phyloP scores from a whole-genome alignment of 2,113 vertebrate species.

The Anser brachyrhynchus region DNA sequence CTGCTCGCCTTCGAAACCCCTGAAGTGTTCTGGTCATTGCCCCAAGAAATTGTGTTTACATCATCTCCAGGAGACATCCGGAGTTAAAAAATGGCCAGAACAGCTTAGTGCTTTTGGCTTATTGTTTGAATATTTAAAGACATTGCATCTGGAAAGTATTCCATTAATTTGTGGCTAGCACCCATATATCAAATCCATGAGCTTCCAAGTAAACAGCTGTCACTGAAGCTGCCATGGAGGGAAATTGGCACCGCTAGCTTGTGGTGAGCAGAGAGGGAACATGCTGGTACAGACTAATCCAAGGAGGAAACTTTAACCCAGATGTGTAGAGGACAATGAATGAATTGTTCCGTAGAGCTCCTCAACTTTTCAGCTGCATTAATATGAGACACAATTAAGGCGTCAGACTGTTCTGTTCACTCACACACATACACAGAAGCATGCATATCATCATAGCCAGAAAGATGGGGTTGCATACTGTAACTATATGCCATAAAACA shows the following conservation, averaged over 20 bases:
- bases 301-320: slow-evolving; percentile 77
- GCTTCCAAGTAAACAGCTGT: slow-evolving; percentile 80
- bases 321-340: slow-evolving; percentile 77
- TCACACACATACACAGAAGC: not conserved
- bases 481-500: not conserved
- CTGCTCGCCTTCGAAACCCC: slow-evolving; percentile 28
- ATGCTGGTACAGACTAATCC: slow-evolving; percentile 73
- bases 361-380: slow-evolving; percentile 53
- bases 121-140: slow-evolving; percentile 75
- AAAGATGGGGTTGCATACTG: not conserved
- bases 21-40: slow-evolving; percentile 49
- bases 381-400: slow-evolving; percentile 51
- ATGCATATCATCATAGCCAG: not conserved
- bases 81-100: slow-evolving; percentile 52
- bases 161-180: slow-evolving; percentile 78
- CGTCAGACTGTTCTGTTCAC: slow-evolving; percentile 30
- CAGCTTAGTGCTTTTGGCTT: slow-evolving; percentile 69
- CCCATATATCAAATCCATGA: slow-evolving; percentile 75
- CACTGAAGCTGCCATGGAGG: slow-evolving; percentile 52
- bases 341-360: slow-evolving; percentile 74
- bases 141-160: slow-evolving; percentile 79
- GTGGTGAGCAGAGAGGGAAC: slow-evolving; percentile 75
- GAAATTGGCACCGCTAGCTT: slow-evolving; percentile 76
- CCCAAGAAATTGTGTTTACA: slow-evolving; percentile 63
- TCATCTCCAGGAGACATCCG: slow-evolving; percentile 54